Percentiles rank a stretch among this genome's conserved stretches.
Evolutionary conservation across 2,888 invertebrate species (phyloP).

Genomic region (Branchipolynoe longqiensis): DNA sequence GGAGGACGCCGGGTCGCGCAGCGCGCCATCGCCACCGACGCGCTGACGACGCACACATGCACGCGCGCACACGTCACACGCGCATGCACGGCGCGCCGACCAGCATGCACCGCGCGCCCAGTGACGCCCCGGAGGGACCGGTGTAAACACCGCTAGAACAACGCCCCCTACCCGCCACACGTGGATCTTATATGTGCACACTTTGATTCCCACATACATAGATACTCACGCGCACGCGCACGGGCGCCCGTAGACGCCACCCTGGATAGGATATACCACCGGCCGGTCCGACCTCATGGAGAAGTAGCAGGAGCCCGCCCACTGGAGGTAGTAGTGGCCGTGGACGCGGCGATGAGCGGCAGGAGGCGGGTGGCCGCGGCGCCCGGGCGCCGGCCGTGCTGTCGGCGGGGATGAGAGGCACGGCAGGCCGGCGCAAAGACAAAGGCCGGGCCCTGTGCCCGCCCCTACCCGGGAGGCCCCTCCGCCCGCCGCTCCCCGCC

Average conservation of each 20-base stretch:
- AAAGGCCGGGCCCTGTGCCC: constrained; percentile 24
- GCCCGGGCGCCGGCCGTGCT: constrained; percentile 4
- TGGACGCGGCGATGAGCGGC: too few species aligned
- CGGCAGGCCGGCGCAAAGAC: constrained; percentile 35
- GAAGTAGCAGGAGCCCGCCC: background rate
- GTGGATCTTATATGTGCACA: too few species aligned
- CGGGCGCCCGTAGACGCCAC: background rate
- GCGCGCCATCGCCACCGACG: too few species aligned
- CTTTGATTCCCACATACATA: too few species aligned
- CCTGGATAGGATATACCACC: too few species aligned
- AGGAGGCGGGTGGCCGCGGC: too few species aligned
- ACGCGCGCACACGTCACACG: background rate
- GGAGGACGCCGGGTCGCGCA: too few species aligned
- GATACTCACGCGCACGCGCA: constrained; percentile 28
- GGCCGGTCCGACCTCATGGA: too few species aligned
- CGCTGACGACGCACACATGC: background rate
- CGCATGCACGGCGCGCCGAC: background rate
- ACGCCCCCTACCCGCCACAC: background rate
- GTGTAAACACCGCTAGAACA: too few species aligned
- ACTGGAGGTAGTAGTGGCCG: background rate
- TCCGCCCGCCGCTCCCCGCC: background rate
- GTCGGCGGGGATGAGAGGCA: constrained; percentile 33
- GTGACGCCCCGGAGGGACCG: background rate
- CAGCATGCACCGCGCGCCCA: background rate
- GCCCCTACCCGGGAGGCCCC: constrained; percentile 3